Conservation (phyloP, 2,113 vertebrate species). For the Toxostoma redivivum region DNA sequence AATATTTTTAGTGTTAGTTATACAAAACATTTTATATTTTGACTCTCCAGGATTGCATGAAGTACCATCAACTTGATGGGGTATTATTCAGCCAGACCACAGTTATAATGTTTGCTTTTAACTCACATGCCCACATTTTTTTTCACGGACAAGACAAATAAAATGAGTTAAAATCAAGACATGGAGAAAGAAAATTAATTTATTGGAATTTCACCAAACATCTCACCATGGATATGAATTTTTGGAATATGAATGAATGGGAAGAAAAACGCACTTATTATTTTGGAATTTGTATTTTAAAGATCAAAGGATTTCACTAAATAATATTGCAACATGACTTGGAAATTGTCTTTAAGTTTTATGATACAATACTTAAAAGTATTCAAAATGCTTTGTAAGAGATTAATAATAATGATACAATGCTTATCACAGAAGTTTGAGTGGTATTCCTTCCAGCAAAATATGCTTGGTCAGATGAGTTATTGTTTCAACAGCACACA, state of each 20-base stretch:
- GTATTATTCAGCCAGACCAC: not conserved
- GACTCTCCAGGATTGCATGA: not conserved
- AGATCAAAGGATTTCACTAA: not conserved
- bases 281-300: not conserved
- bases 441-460: not conserved
- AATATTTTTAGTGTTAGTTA: not conserved
- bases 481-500: not conserved
- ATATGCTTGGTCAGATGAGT: not conserved
- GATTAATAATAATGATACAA: not conserved
- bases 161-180: not conserved
- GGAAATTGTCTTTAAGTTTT: not conserved
- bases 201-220: not conserved
- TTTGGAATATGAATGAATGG: not conserved
- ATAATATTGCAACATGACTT: not conserved
- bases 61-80: not conserved
- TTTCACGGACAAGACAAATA: not conserved
- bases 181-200: not conserved
- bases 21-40: not conserved
- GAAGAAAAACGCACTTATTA: not conserved
- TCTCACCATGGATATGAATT: not conserved
- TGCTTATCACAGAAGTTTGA: not conserved
- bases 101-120: not conserved
- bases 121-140: not conserved
- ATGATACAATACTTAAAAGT: not conserved
- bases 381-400: not conserved